These are phyloP conservation scores for Peromyscus nudipes DNA, from an alignment of 2,797 vertebrate genomes.

Conservation along the genomic window DNA sequence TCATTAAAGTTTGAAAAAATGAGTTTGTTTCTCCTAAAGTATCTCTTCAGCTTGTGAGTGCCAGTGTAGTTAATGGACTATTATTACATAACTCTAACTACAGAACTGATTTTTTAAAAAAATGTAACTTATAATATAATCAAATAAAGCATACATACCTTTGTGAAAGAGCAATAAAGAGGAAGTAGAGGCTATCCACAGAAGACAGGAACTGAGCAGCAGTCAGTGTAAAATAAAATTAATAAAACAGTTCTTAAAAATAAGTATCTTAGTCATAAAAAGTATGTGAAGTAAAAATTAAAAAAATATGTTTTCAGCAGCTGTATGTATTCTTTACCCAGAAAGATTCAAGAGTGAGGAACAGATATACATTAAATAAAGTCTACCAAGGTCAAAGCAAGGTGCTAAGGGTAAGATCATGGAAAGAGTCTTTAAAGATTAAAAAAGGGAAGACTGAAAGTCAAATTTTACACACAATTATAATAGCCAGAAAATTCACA, in stretches of 20 bases:
- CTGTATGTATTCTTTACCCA: not conserved
- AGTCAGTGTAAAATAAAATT: not conserved
- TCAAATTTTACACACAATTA: slow-evolving; percentile 13
- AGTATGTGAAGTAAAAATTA: not conserved
- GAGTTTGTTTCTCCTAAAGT: not conserved
- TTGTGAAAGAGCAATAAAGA: not conserved
- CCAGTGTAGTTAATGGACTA: not conserved
- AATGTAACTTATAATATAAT: not conserved
- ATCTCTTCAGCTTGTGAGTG: not conserved
- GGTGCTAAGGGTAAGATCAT: not conserved
- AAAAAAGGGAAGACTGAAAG: not conserved
- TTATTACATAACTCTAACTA: not conserved
- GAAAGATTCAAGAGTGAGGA: not conserved
- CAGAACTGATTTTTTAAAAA: not conserved
- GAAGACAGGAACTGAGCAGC: not conserved
- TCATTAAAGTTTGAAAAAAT: not conserved
- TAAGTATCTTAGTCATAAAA: not conserved
- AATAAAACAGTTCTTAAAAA: not conserved
- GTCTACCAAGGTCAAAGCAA: not conserved
- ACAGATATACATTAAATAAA: not conserved
- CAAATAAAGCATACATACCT: not conserved
- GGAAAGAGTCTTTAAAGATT: not conserved
- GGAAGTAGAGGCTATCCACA: not conserved
- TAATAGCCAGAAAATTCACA: not conserved
- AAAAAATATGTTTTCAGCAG: not conserved